Conservation (phyloP, 2,888 invertebrate genomes). For the Eupithecia pulchellata region DNA sequence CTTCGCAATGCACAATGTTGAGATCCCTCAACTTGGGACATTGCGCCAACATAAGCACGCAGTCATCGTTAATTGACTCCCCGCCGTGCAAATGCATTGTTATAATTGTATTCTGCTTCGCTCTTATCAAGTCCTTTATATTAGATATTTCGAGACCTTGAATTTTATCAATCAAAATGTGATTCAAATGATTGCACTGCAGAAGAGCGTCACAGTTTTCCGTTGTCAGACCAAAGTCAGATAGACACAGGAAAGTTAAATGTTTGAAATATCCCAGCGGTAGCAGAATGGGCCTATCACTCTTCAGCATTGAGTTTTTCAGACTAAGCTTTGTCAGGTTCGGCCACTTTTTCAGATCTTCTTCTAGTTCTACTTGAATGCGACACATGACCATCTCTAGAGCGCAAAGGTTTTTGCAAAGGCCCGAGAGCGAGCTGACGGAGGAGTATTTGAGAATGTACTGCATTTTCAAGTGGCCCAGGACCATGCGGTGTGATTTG, state of each 20-base stretch:
- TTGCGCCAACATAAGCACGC: constrained; percentile 64
- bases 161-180: constrained; percentile 77
- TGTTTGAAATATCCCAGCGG: constrained; percentile 67
- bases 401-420: constrained; percentile 67
- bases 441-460: constrained; percentile 70
- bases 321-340: constrained; percentile 70
- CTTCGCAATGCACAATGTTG: constrained; percentile 74
- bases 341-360: constrained; percentile 66
- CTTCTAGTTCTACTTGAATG: constrained; percentile 66
- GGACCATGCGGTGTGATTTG: constrained; percentile 61
- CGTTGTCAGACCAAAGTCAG: constrained; percentile 74
- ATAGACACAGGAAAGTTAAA: constrained; percentile 65
- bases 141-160: constrained; percentile 64
- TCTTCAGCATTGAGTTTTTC: constrained; percentile 69
- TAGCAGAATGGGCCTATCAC: constrained; percentile 59
- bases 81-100: constrained; percentile 75
- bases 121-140: constrained; percentile 63
- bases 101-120: constrained; percentile 62
- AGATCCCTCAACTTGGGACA: constrained; percentile 70
- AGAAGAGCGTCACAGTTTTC: constrained; percentile 68
- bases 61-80: constrained; percentile 67
- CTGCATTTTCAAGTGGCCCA: constrained; percentile 70
- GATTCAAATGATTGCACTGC: constrained; percentile 64
- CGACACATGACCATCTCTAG: constrained; percentile 78
- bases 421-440: constrained; percentile 63